Evolutionary conservation across 2,113 vertebrate genomes (phyloP).

Genomic region (Zonotrichia leucophrys): DNA sequence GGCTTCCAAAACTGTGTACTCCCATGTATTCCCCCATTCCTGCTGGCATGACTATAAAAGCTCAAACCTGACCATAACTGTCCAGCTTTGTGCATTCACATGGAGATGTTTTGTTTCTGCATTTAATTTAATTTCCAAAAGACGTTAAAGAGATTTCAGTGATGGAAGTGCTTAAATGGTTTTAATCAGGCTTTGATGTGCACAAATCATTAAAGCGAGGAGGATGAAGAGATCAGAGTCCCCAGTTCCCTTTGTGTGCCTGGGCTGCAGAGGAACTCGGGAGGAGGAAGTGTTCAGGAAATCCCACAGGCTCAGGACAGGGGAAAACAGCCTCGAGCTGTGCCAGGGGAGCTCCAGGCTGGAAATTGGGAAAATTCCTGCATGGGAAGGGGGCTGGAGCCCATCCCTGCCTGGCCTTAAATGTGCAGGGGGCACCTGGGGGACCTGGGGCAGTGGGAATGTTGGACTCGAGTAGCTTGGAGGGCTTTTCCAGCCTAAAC

Average conservation of each 20-base stretch:
- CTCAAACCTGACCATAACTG: background rate
- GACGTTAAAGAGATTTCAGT: slow-evolving; percentile 11
- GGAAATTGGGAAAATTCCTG: background rate
- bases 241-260: background rate
- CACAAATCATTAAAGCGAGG: slow-evolving; percentile 20
- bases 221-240: slow-evolving; percentile 38
- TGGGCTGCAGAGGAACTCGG: background rate
- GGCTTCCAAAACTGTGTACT: fast-evolving
- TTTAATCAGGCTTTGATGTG: slow-evolving; percentile 58
- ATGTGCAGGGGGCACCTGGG: fast-evolving
- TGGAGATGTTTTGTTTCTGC: background rate
- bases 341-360: background rate
- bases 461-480: background rate
- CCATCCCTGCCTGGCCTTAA: fast-evolving
- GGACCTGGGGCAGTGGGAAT: background rate
- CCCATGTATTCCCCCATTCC: fast-evolving
- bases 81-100: background rate
- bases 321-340: background rate
- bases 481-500: background rate
- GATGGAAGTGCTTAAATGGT: slow-evolving; percentile 39
- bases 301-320: background rate
- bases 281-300: background rate
- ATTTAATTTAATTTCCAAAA: slow-evolving; percentile 43
- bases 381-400: background rate
- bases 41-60: background rate